Evolutionary conservation across 2,888 invertebrate genomes (phyloP).

Genomic region (Acanthococcus lagerstroemiae): DNA sequence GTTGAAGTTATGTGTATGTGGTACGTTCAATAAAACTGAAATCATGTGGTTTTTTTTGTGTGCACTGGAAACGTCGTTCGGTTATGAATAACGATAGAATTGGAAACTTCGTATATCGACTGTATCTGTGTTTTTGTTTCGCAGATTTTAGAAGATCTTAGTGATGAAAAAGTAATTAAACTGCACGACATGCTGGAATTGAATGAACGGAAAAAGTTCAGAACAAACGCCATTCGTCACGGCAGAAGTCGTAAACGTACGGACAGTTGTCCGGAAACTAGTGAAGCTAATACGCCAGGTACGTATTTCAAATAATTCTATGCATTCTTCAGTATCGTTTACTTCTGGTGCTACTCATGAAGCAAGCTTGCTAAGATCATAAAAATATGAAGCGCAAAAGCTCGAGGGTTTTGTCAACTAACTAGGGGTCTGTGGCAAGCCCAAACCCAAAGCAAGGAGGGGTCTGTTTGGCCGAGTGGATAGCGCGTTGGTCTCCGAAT

Average conservation of each 20-base stretch:
- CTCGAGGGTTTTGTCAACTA: no score
- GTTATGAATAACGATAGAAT: no score
- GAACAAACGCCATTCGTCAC: conserved; percentile 29
- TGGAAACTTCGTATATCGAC: no score
- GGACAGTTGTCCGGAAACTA: conserved; percentile 32
- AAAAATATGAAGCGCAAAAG: background rate
- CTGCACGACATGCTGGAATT: conserved; percentile 33
- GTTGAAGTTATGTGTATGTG: no score
- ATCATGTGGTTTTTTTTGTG: no score
- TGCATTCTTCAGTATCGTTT: background rate
- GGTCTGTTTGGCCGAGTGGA: no score
- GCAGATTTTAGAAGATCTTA: conserved; percentile 32
- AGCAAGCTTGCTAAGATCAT: background rate
- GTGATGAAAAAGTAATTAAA: conserved; percentile 30
- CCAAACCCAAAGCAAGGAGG: no score
- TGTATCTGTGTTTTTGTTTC: background rate
- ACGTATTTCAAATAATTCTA: background rate
- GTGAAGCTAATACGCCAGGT: conserved; percentile 33
- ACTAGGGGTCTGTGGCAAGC: no score
- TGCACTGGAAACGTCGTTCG: no score
- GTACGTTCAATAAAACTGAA: no score
- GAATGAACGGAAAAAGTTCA: conserved; percentile 33
- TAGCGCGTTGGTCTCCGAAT: no score
- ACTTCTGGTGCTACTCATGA: no score
- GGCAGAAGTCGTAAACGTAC: conserved; percentile 33